Base-by-base conservation (phyloP, 2,797 vertebrate genomes). In the Benthosema pterotum region DNA sequence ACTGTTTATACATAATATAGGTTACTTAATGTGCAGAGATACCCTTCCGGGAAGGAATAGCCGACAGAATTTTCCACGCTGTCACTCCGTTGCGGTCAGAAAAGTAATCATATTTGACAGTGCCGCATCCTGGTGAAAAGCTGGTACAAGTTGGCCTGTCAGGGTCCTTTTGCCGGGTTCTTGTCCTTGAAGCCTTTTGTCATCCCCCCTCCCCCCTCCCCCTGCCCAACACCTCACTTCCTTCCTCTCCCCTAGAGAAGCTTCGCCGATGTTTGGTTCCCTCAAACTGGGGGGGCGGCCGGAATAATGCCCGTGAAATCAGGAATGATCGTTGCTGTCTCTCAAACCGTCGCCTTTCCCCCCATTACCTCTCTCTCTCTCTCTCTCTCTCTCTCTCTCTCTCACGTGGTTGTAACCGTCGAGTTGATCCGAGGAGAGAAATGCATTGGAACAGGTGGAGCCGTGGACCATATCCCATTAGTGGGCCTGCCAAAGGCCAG, bases 391-490 rank as follows among this genome's bases (percentile, higher is more conserved):
- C n/a, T n/a, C n/a, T n/a, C n/a, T n/a, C n/a, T n/a, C 66, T 28
- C 48, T 75, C 83, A 84, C 71, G 61, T 83, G 88, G 78, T 9
- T n/a, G n/a, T n/a, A n/a, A 49, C 65, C 72, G 77, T 66, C 69
- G 52, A 22, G 68, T 82, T 75, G 80, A 84, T 87, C 79, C 83
- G 74, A 52, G 67, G 74, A 83, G 86, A 79, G 82, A 88, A 89
- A 87, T 83, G 77, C 79, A 86, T 77, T 69, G 84, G 87, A 90
- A 90, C 86, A 88, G 86, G 88, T 90, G 82, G 87, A 80, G 83
- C 82, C 74, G 76, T 87, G 84, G 83, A 89, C 83, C 89, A 85
- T 88, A 83, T 86, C 89, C 86, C 89, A 91, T 90, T 90, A 90
- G 84, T 66, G 65, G 68, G 77, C 47, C 78, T 90, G 87, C 85